Evolutionary conservation across 1,140 invertebrate species (phyloP), one percentile per base, ranked within the genome.

Genomic region (Micrasema minimum): DNA sequence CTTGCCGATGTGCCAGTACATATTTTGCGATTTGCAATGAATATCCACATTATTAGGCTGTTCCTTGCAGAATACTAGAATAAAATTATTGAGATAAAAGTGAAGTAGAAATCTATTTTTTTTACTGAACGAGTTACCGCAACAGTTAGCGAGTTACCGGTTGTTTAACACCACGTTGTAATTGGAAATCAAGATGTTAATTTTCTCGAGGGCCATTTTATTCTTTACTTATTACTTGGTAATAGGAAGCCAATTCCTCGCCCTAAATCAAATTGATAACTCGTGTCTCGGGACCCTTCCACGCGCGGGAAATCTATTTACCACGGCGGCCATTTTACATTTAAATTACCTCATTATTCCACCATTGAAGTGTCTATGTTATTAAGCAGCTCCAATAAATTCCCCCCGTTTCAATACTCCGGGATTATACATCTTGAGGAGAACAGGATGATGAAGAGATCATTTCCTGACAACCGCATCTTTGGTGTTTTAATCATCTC

Each of bases 341-440:
- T 67, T 67, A 67, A 67, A 67, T 67, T 45, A 45, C 31, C 51
- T 67, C 38, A 67, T 67, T 67, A 67, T 67, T 67, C 51, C 16
- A 14, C 55, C 65, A 55, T 26, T 57, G 51, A 67, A 67, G 37
- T 53, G 65, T 55, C 65, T 67, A 43, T 41, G 50, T 67, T 67
- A 67, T 67, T 67, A 37, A 55, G 50, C 51, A 67, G 26, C 20
- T 14, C 50, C 65, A 37, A 67, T 67, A 43, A 67, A 67, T 55
- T 20, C 22, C 45, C 18, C 18, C 55, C 35, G n/a, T 41, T 22
- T 35, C 55, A 22, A 41, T 59, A 59, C 55, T 22, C 14, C 55
- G 9, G 55, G 55, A 59, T 59, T 59, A 59, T 59, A 38, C 37
- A 59, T 59, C 37, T 59, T 31, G 22, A 16, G 55, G 38, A 41